Conservation (phyloP, 2,888 invertebrate species). For the Cheilosia vulpina region DNA sequence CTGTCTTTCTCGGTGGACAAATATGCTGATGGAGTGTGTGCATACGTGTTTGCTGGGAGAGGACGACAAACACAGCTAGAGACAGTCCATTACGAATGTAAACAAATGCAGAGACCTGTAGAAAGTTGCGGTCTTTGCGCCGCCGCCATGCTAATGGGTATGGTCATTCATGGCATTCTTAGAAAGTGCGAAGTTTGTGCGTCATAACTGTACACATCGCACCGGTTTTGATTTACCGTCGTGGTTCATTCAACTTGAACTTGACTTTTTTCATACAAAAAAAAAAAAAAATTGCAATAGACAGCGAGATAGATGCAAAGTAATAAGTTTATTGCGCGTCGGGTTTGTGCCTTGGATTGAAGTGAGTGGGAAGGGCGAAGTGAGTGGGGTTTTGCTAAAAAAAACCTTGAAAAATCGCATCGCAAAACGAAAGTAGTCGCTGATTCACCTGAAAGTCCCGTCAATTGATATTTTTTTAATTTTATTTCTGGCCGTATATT, state of each 20-base stretch:
- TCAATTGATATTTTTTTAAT: too few relatives aligned
- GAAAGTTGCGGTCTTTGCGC: constrained; percentile 47
- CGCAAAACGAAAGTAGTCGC: not conserved
- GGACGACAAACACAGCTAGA: constrained; percentile 11
- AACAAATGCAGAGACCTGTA: constrained; percentile 43
- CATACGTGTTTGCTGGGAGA: not conserved
- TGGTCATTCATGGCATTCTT: constrained; percentile 36
- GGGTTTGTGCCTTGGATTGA: not conserved
- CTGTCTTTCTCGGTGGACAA: not conserved
- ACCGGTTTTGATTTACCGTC: constrained; percentile 40
- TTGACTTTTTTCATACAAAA: constrained; percentile 24
- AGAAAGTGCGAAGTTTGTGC: constrained; percentile 53
- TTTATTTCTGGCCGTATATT: too few relatives aligned
- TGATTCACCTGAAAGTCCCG: not conserved
- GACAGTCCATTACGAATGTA: constrained; percentile 20
- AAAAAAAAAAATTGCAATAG: constrained; percentile 16
- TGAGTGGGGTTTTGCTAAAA: too few relatives aligned
- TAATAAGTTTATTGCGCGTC: not conserved
- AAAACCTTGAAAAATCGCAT: too few relatives aligned
- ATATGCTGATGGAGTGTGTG: not conserved
- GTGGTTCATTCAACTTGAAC: constrained; percentile 70
- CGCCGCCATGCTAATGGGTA: constrained; percentile 24
- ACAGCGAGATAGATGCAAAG: not conserved
- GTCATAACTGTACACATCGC: constrained; percentile 18
- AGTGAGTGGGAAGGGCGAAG: too few relatives aligned